Evolutionary conservation across 2,113 vertebrate genomes (phyloP).

Genomic region (Maccullochella peelii): DNA sequence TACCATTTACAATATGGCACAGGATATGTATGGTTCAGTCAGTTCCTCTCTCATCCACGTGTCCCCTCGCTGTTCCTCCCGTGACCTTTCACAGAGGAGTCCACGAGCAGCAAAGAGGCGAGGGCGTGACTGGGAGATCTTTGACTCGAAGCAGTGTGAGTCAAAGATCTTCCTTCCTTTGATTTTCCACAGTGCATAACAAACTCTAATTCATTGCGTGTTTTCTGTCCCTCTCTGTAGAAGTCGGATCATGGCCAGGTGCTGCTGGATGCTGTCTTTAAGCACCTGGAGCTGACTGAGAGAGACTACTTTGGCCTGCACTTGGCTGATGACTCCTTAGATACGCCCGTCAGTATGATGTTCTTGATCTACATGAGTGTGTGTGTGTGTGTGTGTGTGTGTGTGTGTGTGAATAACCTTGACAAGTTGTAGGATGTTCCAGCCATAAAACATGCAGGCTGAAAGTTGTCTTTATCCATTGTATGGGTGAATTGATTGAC

Average conservation of each 20-base stretch:
- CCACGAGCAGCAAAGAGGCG: background rate
- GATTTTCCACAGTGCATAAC: background rate
- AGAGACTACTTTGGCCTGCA: constrained; percentile 98
- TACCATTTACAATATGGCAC: background rate
- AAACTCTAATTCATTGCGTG: background rate
- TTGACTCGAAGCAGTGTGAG: background rate
- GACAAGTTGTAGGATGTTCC: background rate
- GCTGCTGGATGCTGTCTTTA: constrained; percentile 95
- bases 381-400: background rate
- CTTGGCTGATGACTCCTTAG: constrained; percentile 93
- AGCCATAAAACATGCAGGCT: background rate
- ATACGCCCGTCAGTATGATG: constrained; percentile 90
- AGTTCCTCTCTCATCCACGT: background rate
- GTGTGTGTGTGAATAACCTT: background rate
- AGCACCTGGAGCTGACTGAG: constrained; percentile 98
- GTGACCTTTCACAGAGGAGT: constrained; percentile 25
- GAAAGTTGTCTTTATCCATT: background rate
- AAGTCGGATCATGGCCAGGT: constrained; percentile 96
- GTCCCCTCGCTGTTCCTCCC: background rate
- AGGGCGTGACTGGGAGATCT: background rate
- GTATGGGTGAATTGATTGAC: background rate
- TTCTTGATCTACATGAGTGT: background rate
- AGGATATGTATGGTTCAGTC: constrained; percentile 1
- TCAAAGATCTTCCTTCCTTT: constrained; percentile 41
- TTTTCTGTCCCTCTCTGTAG: constrained; percentile 78